Percentiles rank a stretch among this genome's conserved stretches.
Conservation (phyloP, 1,140 invertebrate species). For the Microplitis demolitor region DNA sequence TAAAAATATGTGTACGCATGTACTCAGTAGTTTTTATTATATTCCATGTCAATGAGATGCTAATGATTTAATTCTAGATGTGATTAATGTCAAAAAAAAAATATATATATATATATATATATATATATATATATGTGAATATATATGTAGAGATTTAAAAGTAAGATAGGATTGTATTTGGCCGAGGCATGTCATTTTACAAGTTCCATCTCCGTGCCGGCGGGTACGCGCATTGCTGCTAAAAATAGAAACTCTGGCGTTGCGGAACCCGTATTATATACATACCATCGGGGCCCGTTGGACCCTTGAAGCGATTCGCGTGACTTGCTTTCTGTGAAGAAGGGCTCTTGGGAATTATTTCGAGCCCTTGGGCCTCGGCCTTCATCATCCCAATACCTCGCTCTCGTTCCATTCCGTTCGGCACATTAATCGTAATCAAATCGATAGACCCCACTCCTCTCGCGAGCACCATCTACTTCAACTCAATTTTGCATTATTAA, state of each 20-base stretch:
- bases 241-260: constrained; percentile 23
- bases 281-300: background rate
- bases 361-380: constrained; percentile 8
- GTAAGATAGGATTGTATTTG: background rate
- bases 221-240: constrained; percentile 7
- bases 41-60: too few species aligned
- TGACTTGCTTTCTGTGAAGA: constrained; percentile 11
- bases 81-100: too few species aligned
- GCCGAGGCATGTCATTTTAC: constrained; percentile 19
- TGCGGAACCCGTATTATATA: background rate
- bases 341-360: constrained; percentile 14
- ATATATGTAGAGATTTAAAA: background rate
- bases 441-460: too few species aligned
- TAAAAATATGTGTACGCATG: too few species aligned
- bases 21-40: too few species aligned
- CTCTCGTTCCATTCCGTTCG: background rate
- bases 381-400: background rate
- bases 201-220: constrained; percentile 31
- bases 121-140: too few species aligned
- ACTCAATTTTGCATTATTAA: too few species aligned
- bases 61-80: too few species aligned
- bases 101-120: too few species aligned
- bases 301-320: constrained; percentile 15
- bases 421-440: too few species aligned
- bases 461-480: too few species aligned